Base-by-base conservation (phyloP, 1,140 invertebrate species). In the Araneus ventricosus region DNA sequence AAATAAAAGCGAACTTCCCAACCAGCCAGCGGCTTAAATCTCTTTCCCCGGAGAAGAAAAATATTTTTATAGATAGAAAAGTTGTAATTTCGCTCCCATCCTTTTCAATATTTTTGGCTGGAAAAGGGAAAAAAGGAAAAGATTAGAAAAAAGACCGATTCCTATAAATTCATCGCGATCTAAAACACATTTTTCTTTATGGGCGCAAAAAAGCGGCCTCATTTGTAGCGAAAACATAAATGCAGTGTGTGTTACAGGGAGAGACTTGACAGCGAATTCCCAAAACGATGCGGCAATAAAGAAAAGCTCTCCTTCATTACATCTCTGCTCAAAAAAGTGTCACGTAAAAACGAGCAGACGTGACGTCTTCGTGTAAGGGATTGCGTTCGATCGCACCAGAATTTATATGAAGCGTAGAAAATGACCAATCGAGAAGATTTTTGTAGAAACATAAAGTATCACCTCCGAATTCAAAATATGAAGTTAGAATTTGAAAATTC, bases 401-500 rank as follows among this genome's bases (percentile, higher is more conserved):
- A 82, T 82, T 82, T 82, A 82, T 82, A 82, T 82, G 80, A 82
- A 82, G 37, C 41, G 80, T n/a, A 82, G 80, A 75, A 82, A 82
- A 45, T 52, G 80, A 52, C 39, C 41, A 82, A 82, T 82, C 80
- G 22, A 7, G n/a, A 24, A 82, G 80, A 82, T 82, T 45, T 45
- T 45, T n/a, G 80, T 45, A n/a, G 24, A 30, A 45, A n/a, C 37
- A 14, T 24, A 52, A 8, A 14, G 45, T 3, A 52, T 7, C 34
- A 79, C 24, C 24, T 3, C 37, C 41, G 39, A 45, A 82, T 39
- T 82, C 41, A n/a, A 82, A 45, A 45, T 82, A 82, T 82, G 41
- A 17, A 82, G 75, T 39, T 22, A 41, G 41, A 4, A n/a, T 82
- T 22, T 82, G 41, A 52, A n/a, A 82, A 82, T 52, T 41, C n/a